These are phyloP conservation scores for Pimpla rufipes DNA, from an alignment of 2,888 invertebrate genomes.

Conservation along the genomic window DNA sequence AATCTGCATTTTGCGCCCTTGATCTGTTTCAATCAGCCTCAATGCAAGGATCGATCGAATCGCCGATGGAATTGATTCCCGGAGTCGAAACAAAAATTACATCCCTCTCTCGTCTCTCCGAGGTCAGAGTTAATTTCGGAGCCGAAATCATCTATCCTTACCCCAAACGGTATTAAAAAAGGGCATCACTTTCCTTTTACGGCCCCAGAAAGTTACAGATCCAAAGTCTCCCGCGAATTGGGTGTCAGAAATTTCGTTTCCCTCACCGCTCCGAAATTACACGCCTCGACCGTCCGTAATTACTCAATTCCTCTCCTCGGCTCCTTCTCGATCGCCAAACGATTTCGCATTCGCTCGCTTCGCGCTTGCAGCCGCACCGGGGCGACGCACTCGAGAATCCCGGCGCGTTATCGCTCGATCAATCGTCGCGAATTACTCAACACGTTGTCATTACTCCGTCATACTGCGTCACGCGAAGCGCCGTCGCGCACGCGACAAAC, in stretches of 20 bases:
- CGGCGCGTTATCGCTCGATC: not conserved
- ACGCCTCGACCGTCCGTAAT: not conserved
- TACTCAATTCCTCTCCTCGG: not conserved
- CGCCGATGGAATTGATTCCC: too few species aligned
- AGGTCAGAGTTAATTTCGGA: too few species aligned
- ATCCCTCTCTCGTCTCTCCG: too few species aligned
- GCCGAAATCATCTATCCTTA: too few species aligned
- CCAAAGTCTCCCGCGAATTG: not conserved
- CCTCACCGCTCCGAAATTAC: not conserved
- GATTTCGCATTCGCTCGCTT: not conserved
- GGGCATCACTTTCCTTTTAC: not conserved
- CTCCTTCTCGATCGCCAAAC: not conserved
- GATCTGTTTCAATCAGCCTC: too few species aligned
- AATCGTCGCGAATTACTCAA: not conserved
- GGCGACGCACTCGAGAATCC: not conserved
- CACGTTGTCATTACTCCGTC: not conserved
- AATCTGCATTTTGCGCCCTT: too few species aligned
- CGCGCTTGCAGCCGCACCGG: not conserved
- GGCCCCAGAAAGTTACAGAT: not conserved
- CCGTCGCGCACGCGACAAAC: not conserved
- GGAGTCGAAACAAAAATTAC: not conserved
- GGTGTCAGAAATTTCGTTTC: not conserved
- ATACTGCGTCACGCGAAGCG: constrained; percentile 4
- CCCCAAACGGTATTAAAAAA: too few species aligned
- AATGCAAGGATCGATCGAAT: too few species aligned